These are phyloP conservation scores for Desmophyllum pertusum DNA, from an alignment of 92 coral and sea anemone species.

Conservation along the genomic window DNA sequence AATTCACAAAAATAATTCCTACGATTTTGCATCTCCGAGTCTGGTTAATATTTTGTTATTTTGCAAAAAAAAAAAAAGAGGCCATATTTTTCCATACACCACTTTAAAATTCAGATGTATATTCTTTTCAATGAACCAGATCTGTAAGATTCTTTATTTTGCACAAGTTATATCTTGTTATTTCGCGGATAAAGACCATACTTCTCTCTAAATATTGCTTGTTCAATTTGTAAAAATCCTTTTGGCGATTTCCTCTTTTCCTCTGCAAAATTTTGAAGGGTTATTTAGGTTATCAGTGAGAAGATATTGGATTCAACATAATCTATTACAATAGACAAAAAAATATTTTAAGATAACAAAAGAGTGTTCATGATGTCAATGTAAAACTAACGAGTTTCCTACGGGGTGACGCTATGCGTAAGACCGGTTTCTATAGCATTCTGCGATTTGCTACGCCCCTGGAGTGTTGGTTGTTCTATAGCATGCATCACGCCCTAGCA, in stretches of 20 bases:
- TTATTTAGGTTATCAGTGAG: background rate
- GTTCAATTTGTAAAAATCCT: background rate
- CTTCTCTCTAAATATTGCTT: background rate
- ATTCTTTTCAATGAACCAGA: background rate
- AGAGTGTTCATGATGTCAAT: no score
- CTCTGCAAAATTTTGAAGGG: constrained; percentile 19
- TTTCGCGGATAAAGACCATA: background rate
- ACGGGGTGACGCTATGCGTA: background rate
- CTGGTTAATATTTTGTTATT: background rate
- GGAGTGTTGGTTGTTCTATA: no score
- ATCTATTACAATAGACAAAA: background rate
- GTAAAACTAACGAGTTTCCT: no score
- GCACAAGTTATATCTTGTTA: background rate
- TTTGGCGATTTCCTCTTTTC: background rate
- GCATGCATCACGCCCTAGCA: no score
- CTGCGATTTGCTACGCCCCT: no score
- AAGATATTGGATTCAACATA: constrained; percentile 5
- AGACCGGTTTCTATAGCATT: background rate
- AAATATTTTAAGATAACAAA: background rate
- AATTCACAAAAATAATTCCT: background rate
- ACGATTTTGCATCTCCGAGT: background rate
- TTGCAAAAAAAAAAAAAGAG: background rate
- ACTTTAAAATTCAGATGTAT: no score
- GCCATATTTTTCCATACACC: background rate
- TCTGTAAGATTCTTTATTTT: background rate